A percentile compares a stretch with the other conserved stretches of the same genome.
These are phyloP conservation scores for Physocephala rufipes DNA, from an alignment of 2,888 invertebrate genomes.

Conservation along the genomic window DNA sequence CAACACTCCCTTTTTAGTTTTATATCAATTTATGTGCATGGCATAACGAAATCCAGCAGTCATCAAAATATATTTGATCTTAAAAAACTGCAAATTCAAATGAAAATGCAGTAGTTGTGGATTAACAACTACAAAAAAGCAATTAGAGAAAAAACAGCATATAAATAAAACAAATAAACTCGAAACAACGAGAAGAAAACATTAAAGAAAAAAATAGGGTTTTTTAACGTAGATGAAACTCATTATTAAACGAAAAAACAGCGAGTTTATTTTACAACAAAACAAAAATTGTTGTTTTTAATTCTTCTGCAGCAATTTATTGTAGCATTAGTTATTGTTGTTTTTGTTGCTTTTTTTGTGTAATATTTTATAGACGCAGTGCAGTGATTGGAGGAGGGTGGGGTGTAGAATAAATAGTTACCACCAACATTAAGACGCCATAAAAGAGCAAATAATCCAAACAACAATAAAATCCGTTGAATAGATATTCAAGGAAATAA, in stretches of 20 bases:
- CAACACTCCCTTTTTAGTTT: conserved; percentile 3
- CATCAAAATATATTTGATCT: conserved; percentile 21
- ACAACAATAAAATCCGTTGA: conserved; percentile 33
- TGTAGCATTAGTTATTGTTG: neutral
- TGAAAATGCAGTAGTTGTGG: conserved; percentile 48
- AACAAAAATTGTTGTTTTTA: too few relatives aligned
- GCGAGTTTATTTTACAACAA: too few relatives aligned
- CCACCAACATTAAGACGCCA: conserved; percentile 51
- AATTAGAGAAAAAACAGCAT: too few relatives aligned
- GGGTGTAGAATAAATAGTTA: neutral
- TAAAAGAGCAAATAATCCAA: conserved; percentile 57
- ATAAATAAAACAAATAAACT: too few relatives aligned
- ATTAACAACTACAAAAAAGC: too few relatives aligned
- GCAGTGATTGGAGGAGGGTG: neutral
- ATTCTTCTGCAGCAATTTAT: too few relatives aligned
- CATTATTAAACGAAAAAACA: conserved; percentile 47
- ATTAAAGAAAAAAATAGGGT: conserved; percentile 15
- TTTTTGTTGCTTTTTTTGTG: neutral
- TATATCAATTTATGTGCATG: neutral
- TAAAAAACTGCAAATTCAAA: conserved; percentile 42
- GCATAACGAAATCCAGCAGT: conserved; percentile 6
- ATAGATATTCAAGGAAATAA: conserved; percentile 41
- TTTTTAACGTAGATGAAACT: conserved; percentile 47
- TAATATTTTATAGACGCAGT: too few relatives aligned
- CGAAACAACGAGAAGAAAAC: neutral